Base-by-base conservation (phyloP, 2,797 vertebrate species). In the Onychomys leucogaster region DNA sequence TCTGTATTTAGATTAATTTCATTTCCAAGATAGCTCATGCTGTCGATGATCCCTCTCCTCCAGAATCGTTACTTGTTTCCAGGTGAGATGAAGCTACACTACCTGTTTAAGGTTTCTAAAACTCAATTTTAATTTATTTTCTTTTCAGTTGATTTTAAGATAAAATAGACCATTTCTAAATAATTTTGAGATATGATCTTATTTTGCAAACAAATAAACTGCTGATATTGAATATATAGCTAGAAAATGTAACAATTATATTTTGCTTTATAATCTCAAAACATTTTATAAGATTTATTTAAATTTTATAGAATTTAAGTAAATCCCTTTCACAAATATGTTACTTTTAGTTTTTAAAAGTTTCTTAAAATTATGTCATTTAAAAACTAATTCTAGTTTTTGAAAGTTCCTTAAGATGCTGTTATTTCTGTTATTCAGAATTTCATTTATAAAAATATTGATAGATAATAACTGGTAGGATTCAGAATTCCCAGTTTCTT, bases 131-230 rank as follows among this genome's bases (percentile, higher is more conserved):
- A 92, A 11, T 93, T 93, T 90, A 69, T 73, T 81, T 90, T 71
- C 65, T 86, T 96, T 93, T 21, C 27, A 90, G 3, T 41, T 46
- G 43, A 81, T 85, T 93, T 96, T 87, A 91, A 83, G 29, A 77
- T 82, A 88, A 85, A 91, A 73, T 8, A 71, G 67, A 76, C 7
- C 43, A 69, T n/a, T 86, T 84, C 46, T 46, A 84, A 13, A 86
- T 82, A 49, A 92, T 90, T 71, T 71, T 69, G 49, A 43, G 14
- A 94, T 67, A 78, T 23, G 17, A 75, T 89, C 29, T 89, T 80
- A 52, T 67, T 94, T 85, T 91, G 16, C 41, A 67, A 81, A 59
- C 25, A 85, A 6, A n/a, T 29, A 77, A 80, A 25, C 77, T 55
- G 27, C 43, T 43, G 34, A 16, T 65, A 19, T 43, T 65, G 46